A percentile compares a stretch with the other conserved stretches of the same genome.
Evolutionary conservation across 2,797 vertebrate species (phyloP).

Genomic region (Remorina albescens): DNA sequence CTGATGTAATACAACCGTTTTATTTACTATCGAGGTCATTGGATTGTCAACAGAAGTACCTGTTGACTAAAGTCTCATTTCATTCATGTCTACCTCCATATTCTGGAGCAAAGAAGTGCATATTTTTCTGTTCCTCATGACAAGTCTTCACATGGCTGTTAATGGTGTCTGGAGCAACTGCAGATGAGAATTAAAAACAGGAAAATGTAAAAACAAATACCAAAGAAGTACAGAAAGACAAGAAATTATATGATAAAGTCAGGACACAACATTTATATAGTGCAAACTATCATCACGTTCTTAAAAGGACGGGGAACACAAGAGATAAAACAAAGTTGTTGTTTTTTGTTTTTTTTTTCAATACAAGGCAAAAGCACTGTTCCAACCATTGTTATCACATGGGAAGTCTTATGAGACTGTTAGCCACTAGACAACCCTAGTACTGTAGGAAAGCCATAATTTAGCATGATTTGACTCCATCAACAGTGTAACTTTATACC

Average conservation of each 20-base stretch:
- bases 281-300: constrained; percentile 2
- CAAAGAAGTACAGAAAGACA: background rate
- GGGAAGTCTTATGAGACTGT: background rate
- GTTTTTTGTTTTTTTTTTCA: no score
- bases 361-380: background rate
- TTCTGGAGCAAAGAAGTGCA: constrained; percentile 97
- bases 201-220: background rate
- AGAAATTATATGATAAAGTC: background rate
- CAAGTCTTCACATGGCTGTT: constrained; percentile 98
- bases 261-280: background rate
- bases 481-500: constrained; percentile 79
- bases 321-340: background rate
- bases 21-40: constrained; percentile 1
- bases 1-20: no score
- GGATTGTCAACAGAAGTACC: background rate
- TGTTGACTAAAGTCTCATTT: background rate
- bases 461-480: constrained; percentile 37
- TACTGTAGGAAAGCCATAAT: constrained; percentile 22
- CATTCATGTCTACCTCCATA: constrained; percentile 88
- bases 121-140: constrained; percentile 94
- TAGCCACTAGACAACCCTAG: background rate
- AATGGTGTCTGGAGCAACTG: constrained; percentile 97
- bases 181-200: constrained; percentile 13
- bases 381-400: background rate
- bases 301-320: background rate